Percentiles rank a stretch among this genome's conserved stretches.
Conservation (phyloP, 2,888 invertebrate genomes). For the Glaucopsyche alexis region DNA sequence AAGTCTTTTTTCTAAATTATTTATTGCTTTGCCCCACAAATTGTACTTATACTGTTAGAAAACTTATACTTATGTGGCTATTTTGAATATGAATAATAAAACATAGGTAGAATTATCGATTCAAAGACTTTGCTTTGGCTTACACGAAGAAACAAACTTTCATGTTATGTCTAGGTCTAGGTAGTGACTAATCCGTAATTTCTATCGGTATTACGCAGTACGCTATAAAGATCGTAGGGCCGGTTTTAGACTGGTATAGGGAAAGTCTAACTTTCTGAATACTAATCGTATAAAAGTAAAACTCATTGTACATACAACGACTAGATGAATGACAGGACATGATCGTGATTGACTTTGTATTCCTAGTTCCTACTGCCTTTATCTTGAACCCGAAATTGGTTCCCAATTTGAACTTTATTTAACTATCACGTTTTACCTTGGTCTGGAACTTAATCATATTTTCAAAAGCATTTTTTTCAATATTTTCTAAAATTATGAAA, state of each 20-base stretch:
- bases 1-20: too few species aligned
- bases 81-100: too few species aligned
- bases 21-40: too few species aligned
- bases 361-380: neutral
- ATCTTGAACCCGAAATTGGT: neutral
- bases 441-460: too few species aligned
- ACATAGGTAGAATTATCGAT: too few species aligned
- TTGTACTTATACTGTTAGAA: too few species aligned
- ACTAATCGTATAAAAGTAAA: slow-evolving; percentile 72
- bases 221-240: slow-evolving; percentile 40
- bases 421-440: too few species aligned
- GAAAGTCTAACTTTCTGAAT: slow-evolving; percentile 71
- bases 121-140: too few species aligned
- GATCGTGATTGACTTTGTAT: neutral
- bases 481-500: too few species aligned
- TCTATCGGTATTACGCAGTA: slow-evolving; percentile 39
- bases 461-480: too few species aligned
- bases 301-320: slow-evolving; percentile 44
- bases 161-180: neutral
- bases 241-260: slow-evolving; percentile 44
- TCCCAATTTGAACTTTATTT: neutral
- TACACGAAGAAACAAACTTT: neutral
- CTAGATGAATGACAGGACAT: neutral
- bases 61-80: too few species aligned
- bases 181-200: neutral